These are phyloP conservation scores for Holocentrus rufus DNA, from an alignment of 2,797 vertebrate species.

Conservation along the genomic window DNA sequence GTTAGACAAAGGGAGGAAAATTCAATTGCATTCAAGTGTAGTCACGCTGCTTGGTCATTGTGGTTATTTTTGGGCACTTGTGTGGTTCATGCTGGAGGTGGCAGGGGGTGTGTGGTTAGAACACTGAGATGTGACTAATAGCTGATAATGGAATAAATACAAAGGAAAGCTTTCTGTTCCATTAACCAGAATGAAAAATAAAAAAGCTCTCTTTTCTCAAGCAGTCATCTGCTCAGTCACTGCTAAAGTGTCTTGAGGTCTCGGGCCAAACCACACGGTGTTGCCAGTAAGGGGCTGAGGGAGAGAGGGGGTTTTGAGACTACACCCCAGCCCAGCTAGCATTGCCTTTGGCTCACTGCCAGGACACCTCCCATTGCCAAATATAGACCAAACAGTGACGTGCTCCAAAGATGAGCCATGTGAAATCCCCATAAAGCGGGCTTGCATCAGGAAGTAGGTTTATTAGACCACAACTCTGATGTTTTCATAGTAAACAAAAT, in stretches of 20 bases:
- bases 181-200: neutral
- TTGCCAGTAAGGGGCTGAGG: constrained; percentile 44
- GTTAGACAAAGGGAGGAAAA: constrained; percentile 14
- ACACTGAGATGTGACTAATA: neutral
- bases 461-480: constrained; percentile 45
- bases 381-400: constrained; percentile 82
- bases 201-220: constrained; percentile 21
- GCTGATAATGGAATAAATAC: neutral
- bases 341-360: constrained; percentile 66
- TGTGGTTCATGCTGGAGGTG: neutral
- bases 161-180: neutral
- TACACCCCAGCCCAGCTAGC: constrained; percentile 72
- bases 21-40: neutral
- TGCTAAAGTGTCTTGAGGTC: constrained; percentile 44
- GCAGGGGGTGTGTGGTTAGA: neutral
- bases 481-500: constrained; percentile 14
- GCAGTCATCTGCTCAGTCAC: constrained; percentile 46
- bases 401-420: constrained; percentile 75
- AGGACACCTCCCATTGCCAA: constrained; percentile 81
- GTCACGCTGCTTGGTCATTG: constrained; percentile 1
- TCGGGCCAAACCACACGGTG: constrained; percentile 38
- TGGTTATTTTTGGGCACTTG: neutral
- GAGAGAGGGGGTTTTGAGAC: constrained; percentile 59
- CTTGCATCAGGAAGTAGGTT: constrained; percentile 73
- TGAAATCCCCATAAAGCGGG: constrained; percentile 79